These are phyloP conservation scores for Chelon auratus DNA, from an alignment of 2,797 vertebrate species.

Conservation along the genomic window DNA sequence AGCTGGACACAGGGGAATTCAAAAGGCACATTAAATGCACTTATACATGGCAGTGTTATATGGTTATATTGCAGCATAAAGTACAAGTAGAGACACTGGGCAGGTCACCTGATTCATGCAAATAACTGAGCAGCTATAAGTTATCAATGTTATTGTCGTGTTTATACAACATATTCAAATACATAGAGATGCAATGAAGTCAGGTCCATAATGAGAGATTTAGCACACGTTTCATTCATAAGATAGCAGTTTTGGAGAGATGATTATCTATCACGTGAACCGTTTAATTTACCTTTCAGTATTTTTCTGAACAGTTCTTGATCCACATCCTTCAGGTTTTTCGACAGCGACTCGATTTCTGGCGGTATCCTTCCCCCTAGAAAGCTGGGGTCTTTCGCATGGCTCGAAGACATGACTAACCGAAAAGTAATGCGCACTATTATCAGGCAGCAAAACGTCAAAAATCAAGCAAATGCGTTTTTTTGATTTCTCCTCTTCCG, in stretches of 20 bases:
- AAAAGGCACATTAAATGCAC: constrained; percentile 3
- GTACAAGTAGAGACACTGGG: background rate
- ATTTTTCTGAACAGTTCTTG: constrained; percentile 85
- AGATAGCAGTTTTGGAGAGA: background rate
- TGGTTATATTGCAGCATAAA: background rate
- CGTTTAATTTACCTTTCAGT: constrained; percentile 81
- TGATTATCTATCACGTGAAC: background rate
- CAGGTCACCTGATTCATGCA: background rate
- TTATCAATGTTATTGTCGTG: background rate
- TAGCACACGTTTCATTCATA: background rate
- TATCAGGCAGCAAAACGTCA: background rate
- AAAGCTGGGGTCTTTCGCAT: constrained; percentile 74
- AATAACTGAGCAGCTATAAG: background rate
- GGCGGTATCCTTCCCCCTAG: constrained; percentile 82
- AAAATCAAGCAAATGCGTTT: rapidly evolving
- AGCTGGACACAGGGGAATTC: constrained; percentile 71
- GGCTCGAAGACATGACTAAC: constrained; percentile 66
- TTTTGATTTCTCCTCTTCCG: background rate
- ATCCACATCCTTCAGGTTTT: constrained; percentile 83
- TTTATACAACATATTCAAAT: background rate
- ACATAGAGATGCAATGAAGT: background rate
- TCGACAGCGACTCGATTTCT: constrained; percentile 87
- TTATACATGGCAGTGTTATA: too few relatives aligned
- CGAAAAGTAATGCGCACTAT: background rate
- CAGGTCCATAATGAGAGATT: background rate